phyloP scores from a whole-genome alignment of 2,888 invertebrate genomes.

The Empis livida region DNA sequence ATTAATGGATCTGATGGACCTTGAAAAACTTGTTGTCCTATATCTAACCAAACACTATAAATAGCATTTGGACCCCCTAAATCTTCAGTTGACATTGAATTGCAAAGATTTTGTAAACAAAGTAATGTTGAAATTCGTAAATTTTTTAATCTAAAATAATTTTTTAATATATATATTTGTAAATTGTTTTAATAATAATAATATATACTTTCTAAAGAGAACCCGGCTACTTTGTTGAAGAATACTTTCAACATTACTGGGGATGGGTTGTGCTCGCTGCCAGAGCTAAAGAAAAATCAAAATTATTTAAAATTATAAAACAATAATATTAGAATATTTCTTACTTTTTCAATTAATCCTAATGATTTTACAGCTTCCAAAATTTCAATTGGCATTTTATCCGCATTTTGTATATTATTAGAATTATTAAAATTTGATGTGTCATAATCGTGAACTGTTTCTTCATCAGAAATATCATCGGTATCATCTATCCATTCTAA shows the following conservation, averaged over 20 bases:
- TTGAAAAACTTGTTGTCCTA: constrained; percentile 49
- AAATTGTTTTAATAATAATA: constrained; percentile 10
- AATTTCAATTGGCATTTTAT: constrained; percentile 43
- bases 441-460: constrained; percentile 33
- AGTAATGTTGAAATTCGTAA: constrained; percentile 52
- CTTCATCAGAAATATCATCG: constrained; percentile 37
- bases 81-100: constrained; percentile 45
- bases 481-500: constrained; percentile 35
- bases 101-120: constrained; percentile 57
- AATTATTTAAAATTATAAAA: background rate
- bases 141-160: constrained; percentile 37
- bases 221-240: constrained; percentile 39
- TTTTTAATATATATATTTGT: background rate
- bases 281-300: constrained; percentile 17
- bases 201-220: constrained; percentile 39
- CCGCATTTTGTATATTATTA: constrained; percentile 27
- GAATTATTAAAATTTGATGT: constrained; percentile 17
- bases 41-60: constrained; percentile 52
- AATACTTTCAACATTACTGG: constrained; percentile 42
- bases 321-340: background rate
- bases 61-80: constrained; percentile 50
- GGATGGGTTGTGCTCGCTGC: constrained; percentile 31
- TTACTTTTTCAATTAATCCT: constrained; percentile 46
- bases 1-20: constrained; percentile 39
- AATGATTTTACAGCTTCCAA: constrained; percentile 46